phyloP scores from a whole-genome alignment of 2,888 invertebrate species.

The Meta bourneti region DNA sequence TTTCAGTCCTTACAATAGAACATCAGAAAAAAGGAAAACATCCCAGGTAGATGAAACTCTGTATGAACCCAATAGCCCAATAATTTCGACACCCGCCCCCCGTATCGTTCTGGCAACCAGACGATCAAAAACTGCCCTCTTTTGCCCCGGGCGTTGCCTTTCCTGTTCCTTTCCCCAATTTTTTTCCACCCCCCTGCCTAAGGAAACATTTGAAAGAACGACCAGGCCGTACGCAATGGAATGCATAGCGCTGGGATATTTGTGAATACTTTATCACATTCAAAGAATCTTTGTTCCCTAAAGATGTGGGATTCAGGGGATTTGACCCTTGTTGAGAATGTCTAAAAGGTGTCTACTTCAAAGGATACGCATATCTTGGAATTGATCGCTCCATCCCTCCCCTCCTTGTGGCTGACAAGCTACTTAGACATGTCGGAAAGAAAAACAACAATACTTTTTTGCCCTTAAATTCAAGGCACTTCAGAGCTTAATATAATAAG shows the following conservation, averaged over 20 bases:
- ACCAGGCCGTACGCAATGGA: conserved; percentile 41
- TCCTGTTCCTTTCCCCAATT: conserved; percentile 14
- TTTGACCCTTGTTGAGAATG: conserved; percentile 46
- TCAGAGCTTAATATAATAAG: not conserved
- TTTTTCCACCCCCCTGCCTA: conserved; percentile 1
- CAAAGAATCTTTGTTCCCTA: conserved; percentile 68
- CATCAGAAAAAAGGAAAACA: too few relatives aligned
- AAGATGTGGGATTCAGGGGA: conserved; percentile 40
- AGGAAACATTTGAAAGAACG: conserved; percentile 41
- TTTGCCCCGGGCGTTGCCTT: conserved; percentile 63
- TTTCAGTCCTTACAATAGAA: too few relatives aligned
- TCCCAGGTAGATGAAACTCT: too few relatives aligned
- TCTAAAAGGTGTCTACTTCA: conserved; percentile 41
- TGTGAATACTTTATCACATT: conserved; percentile 70
- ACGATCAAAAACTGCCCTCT: conserved; percentile 43
- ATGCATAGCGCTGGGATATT: conserved; percentile 59
- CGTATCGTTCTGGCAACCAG: conserved; percentile 14
- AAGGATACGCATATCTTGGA: conserved; percentile 35
- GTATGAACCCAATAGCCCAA: not conserved
- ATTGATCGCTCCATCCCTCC: conserved; percentile 14
- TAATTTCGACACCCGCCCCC: conserved; percentile 2
- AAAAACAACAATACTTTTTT: not conserved
- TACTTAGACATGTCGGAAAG: conserved; percentile 27
- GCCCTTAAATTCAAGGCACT: not conserved
- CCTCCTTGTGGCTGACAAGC: not conserved